A percentile compares a stretch with the other conserved stretches of the same genome.
Conservation (phyloP, 92 coral and sea anemone species). For the Epizoanthus rinbou region DNA sequence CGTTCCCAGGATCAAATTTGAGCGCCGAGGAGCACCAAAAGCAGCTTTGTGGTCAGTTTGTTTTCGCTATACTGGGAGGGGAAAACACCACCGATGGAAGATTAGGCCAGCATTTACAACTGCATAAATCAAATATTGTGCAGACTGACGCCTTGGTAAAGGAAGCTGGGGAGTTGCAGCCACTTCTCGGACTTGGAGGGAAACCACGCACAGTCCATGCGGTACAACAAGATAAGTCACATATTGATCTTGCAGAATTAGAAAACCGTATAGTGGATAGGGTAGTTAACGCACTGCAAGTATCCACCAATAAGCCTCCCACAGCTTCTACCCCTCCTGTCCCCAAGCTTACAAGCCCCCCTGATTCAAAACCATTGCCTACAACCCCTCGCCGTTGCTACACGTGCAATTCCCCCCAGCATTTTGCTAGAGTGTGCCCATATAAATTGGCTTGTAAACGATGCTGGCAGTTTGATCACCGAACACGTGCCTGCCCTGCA, state of each 20-base stretch:
- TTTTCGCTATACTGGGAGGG: slow-evolving; percentile 30
- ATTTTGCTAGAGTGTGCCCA: slow-evolving; percentile 43
- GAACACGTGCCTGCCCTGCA: slow-evolving; percentile 39
- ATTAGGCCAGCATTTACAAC: slow-evolving; percentile 50
- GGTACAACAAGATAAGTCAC: no score
- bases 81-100: slow-evolving; percentile 18
- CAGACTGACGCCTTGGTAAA: not conserved
- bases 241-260: no score
- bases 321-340: no score
- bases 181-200: not conserved
- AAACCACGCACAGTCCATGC: not conserved
- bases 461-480: slow-evolving; percentile 45
- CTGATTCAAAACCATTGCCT: no score
- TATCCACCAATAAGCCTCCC: not conserved
- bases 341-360: no score
- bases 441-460: slow-evolving; percentile 43
- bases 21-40: slow-evolving; percentile 43
- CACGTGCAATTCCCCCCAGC: slow-evolving; percentile 31
- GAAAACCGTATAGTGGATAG: slow-evolving; percentile 49
- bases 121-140: slow-evolving; percentile 20
- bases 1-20: slow-evolving; percentile 33
- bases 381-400: no score
- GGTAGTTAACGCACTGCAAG: slow-evolving; percentile 1
- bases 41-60: slow-evolving; percentile 42
- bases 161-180: slow-evolving; percentile 40